Evolutionary conservation across 2,113 vertebrate genomes (phyloP).

Genomic region (Oncorhynchus clarkii): DNA sequence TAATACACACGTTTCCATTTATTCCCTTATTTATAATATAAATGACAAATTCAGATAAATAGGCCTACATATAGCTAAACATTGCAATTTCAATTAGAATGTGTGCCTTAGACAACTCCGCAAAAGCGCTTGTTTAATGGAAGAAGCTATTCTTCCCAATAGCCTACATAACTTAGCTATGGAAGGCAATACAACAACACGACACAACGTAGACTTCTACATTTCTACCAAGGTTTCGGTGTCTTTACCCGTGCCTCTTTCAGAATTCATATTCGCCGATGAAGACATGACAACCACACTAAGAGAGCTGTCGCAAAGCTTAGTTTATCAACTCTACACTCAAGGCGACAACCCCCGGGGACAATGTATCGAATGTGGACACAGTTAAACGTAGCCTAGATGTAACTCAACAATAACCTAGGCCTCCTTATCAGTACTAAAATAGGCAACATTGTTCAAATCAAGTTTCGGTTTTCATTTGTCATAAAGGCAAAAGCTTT

Average conservation of each 20-base stretch:
- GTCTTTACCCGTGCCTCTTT: neutral
- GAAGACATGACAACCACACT: neutral
- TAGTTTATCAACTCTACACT: neutral
- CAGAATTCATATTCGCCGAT: neutral
- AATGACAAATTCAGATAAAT: too few species aligned
- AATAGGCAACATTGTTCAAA: neutral
- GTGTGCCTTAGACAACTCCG: too few species aligned
- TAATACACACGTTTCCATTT: neutral
- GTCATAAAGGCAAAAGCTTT: neutral
- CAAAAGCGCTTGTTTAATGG: too few species aligned
- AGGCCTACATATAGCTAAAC: too few species aligned
- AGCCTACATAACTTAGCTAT: too few species aligned
- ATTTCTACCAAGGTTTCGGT: too few species aligned
- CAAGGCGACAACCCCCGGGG: neutral
- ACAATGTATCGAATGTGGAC: neutral
- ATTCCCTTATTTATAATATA: too few species aligned
- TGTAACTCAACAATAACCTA: neutral
- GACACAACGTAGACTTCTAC: too few species aligned
- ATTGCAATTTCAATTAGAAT: too few species aligned
- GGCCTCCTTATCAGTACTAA: neutral
- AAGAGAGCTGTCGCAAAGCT: neutral
- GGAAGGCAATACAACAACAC: too few species aligned
- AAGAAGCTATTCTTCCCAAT: too few species aligned
- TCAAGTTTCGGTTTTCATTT: neutral
- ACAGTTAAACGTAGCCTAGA: neutral